These are phyloP conservation scores for Syndactyla subalaris DNA, from an alignment of 2,797 vertebrate species.

Conservation along the genomic window DNA sequence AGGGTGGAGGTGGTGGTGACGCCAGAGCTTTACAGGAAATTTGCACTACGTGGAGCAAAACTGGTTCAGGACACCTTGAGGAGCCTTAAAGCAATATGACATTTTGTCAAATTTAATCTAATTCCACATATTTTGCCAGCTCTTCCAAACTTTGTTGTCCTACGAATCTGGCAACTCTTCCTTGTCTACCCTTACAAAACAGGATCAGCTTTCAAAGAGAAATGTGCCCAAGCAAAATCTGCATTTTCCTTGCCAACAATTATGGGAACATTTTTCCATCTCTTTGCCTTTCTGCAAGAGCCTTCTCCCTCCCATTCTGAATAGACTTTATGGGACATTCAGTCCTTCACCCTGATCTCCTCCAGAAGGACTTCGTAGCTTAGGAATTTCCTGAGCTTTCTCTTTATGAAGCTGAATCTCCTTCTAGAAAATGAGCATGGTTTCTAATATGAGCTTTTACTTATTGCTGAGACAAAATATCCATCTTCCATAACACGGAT, in stretches of 20 bases:
- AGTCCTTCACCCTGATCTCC: neutral
- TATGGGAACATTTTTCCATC: conserved; percentile 51
- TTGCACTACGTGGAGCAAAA: neutral
- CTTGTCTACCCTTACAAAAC: conserved; percentile 58
- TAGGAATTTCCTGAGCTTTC: conserved; percentile 5
- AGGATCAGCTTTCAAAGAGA: conserved; percentile 63
- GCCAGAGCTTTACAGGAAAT: conserved; percentile 43
- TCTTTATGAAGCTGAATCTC: neutral
- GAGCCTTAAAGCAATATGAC: conserved; percentile 54
- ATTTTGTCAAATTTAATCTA: conserved; percentile 69
- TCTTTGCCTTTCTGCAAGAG: conserved; percentile 37
- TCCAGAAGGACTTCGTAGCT: neutral
- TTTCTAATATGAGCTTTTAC: neutral
- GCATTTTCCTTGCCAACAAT: conserved; percentile 38
- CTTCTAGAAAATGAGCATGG: neutral
- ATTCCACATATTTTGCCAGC: conserved; percentile 54
- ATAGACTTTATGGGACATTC: neutral
- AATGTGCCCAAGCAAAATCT: conserved; percentile 58
- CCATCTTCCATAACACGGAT: neutral
- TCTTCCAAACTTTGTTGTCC: conserved; percentile 64
- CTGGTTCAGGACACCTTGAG: conserved; percentile 40
- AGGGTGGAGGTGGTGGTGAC: neutral
- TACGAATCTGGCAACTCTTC: conserved; percentile 47
- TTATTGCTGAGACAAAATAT: neutral
- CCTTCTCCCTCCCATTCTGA: neutral